A percentile compares a stretch with the other conserved stretches of the same genome.
phyloP scores from a whole-genome alignment of 2,888 invertebrate species.

The Scrobipalpa costella region DNA sequence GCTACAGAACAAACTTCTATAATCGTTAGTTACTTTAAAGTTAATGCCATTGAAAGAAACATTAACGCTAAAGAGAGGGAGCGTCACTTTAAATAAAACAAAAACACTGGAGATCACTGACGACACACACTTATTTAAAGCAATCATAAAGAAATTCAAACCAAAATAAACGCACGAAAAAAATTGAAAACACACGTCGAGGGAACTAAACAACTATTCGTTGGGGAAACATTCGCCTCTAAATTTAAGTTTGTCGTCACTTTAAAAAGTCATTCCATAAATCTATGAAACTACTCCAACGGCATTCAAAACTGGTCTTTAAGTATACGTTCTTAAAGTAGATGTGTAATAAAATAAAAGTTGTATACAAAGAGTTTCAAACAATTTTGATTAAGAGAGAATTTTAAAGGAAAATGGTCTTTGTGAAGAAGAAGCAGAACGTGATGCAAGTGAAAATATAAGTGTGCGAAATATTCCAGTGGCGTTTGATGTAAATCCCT shows the following conservation, averaged over 20 bases:
- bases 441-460: conserved; percentile 43
- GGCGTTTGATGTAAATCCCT: conserved; percentile 69
- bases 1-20: not conserved
- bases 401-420: conserved; percentile 38
- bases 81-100: conserved; percentile 17
- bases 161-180: conserved; percentile 34
- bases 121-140: conserved; percentile 27
- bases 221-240: conserved; percentile 56
- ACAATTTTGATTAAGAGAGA: not conserved
- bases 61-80: conserved; percentile 19
- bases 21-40: conserved; percentile 15
- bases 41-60: conserved; percentile 15
- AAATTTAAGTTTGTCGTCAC: conserved; percentile 67
- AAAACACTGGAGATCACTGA: conserved; percentile 10
- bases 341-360: conserved; percentile 44
- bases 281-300: conserved; percentile 34
- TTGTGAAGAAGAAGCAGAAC: conserved; percentile 32
- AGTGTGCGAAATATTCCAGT: conserved; percentile 53
- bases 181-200: no score
- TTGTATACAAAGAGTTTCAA: conserved; percentile 39
- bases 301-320: conserved; percentile 39
- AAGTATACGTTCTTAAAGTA: conserved; percentile 1
- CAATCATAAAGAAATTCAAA: conserved; percentile 43
- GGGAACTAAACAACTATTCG: conserved; percentile 54
- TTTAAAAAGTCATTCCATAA: conserved; percentile 58